These are phyloP conservation scores for Aeoliscus strigatus DNA, from an alignment of 2,797 vertebrate species.

Conservation along the genomic window DNA sequence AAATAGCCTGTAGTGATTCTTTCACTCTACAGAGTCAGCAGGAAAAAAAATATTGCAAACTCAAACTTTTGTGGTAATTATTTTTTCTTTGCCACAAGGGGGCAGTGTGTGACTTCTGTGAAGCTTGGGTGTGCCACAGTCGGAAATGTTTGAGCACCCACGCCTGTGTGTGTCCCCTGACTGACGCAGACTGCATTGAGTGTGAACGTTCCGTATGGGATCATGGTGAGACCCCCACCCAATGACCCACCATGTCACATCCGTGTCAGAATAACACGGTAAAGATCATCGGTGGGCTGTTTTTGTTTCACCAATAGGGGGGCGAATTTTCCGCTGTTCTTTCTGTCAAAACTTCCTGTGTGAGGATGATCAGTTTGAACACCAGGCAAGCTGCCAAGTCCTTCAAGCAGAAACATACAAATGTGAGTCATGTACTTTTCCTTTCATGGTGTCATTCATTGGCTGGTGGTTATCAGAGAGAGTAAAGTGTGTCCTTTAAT, in stretches of 20 bases:
- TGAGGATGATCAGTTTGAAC: constrained; percentile 99
- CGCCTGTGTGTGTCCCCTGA: constrained; percentile 86
- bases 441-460: background rate
- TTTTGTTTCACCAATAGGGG: constrained; percentile 72
- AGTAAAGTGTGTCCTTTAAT: background rate
- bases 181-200: constrained; percentile 91
- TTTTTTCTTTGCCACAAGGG: constrained; percentile 64
- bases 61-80: background rate
- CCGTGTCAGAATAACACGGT: background rate
- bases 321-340: constrained; percentile 93
- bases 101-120: constrained; percentile 97
- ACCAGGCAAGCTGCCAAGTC: constrained; percentile 97
- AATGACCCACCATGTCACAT: background rate
- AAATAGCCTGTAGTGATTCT: too few relatives aligned
- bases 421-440: constrained; percentile 77
- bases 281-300: background rate
- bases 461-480: background rate
- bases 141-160: constrained; percentile 94
- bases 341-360: constrained; percentile 96
- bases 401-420: constrained; percentile 97
- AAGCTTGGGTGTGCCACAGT: constrained; percentile 97
- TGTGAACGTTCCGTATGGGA: constrained; percentile 95
- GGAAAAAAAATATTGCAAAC: background rate
- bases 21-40: too few relatives aligned
- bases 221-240: constrained; percentile 76